Base-by-base conservation (phyloP, 2,113 vertebrate genomes). In the Macaca nemestrina region DNA sequence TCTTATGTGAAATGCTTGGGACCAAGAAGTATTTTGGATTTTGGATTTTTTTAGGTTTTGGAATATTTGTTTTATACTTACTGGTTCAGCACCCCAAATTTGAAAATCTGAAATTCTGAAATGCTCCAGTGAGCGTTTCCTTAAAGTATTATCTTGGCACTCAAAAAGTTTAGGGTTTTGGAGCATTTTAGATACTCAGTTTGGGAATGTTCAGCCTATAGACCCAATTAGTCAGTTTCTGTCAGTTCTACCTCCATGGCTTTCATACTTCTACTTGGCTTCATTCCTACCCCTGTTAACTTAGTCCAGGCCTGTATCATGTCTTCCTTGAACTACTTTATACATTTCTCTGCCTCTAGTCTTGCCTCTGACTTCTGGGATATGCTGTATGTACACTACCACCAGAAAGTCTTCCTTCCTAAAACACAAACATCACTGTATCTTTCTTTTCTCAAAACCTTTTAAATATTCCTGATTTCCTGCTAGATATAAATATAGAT, bases 401-500 rank as follows among this genome's bases (percentile, higher is more conserved):
- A n/a, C 83, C 73, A 40, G 67, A 73, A 45, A 76, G 13, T 79
- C 50, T 93, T 79, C 73, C 45, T 70, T 79, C 73, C 40, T 70
- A n/a, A 73, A 35, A 43, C 16, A 22, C 30, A 61, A 10, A 30
- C 72, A 22, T 85, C 64, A 22, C 35, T 1, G 0, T 14, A 32
- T 81, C 73, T 85, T 85, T 61, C 57, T 23, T 88, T 23, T 73
- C 90, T 72, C 50, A 64, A 14, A 92, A 13, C 85, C 50, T 89
- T 61, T 87, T 14, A 30, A 88, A 86, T 25, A 38, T 11, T 45
- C 59, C 67, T 48, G 59, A 6, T 90, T 90, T 80, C 35, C 81
- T 95, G 59, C 20, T 78, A 57, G n/a, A 30, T 80, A 3, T 75
- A 38, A 68, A 48, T 93, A 35, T 72, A 43, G 84, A n/a, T 52